A percentile compares a stretch with the other conserved stretches of the same genome.
phyloP scores from a whole-genome alignment of 2,888 invertebrate genomes.

The Heterodera filipjevi region DNA sequence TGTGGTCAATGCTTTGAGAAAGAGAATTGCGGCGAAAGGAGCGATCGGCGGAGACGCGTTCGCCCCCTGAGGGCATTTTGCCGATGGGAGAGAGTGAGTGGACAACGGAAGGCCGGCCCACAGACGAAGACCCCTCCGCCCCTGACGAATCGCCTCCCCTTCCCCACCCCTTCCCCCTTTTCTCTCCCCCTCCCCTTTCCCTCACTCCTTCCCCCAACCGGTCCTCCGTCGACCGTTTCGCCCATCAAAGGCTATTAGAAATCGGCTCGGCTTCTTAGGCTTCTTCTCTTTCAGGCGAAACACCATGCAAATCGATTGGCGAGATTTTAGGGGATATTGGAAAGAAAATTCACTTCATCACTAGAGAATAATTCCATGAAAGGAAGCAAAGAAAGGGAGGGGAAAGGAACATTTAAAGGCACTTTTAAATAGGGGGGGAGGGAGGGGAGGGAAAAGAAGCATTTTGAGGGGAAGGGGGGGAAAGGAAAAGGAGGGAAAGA shows the following conservation, averaged over 20 bases:
- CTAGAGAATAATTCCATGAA: too few relatives aligned
- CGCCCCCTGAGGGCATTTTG: background rate
- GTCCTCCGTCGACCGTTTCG: background rate
- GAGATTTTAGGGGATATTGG: background rate
- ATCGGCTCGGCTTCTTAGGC: background rate
- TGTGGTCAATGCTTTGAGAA: background rate
- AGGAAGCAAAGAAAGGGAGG: too few relatives aligned
- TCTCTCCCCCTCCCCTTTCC: background rate
- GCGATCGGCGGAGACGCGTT: background rate
- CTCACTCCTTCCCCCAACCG: background rate
- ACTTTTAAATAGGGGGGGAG: too few relatives aligned
- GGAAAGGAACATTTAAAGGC: too few relatives aligned
- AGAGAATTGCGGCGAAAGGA: background rate
- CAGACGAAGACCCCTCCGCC: background rate
- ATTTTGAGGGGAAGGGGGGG: too few relatives aligned
- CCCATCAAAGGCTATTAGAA: background rate
- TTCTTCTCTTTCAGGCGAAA: background rate
- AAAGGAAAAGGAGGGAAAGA: too few relatives aligned
- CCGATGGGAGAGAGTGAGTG: background rate
- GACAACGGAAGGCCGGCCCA: slow-evolving; percentile 3
- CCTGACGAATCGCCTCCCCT: background rate
- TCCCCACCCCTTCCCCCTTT: background rate
- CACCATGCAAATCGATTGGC: background rate
- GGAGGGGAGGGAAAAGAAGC: too few relatives aligned
- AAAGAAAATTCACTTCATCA: background rate